Evolutionary conservation across 2,113 vertebrate species (phyloP).

Genomic region (Castor canadensis): DNA sequence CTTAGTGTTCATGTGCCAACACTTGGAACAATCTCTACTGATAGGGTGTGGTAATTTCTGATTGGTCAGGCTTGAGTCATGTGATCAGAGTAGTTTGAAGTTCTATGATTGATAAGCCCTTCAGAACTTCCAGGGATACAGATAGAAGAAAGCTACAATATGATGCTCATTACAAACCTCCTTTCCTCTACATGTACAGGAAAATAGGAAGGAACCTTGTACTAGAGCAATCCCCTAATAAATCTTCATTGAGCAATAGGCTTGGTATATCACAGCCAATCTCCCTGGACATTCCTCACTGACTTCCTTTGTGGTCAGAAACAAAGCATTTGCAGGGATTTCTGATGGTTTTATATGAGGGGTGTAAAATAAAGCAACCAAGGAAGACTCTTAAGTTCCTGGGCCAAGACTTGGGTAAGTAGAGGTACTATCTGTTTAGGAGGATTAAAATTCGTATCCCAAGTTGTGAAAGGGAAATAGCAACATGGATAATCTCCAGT

Average conservation of each 20-base stretch:
- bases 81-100: not conserved
- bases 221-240: not conserved
- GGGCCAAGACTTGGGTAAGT: not conserved
- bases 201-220: not conserved
- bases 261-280: not conserved
- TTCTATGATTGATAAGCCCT: not conserved
- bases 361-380: not conserved
- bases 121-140: not conserved
- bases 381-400: not conserved
- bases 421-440: not conserved
- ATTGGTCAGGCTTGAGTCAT: not conserved
- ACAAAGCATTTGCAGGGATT: not conserved
- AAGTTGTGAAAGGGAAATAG: not conserved
- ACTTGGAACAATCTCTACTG: not conserved
- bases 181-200: not conserved
- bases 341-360: not conserved
- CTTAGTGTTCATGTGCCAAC: not conserved
- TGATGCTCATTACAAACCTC: not conserved
- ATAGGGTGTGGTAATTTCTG: not conserved
- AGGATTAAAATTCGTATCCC: not conserved
- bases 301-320: not conserved
- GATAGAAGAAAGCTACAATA: not conserved
- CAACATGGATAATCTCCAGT: not conserved
- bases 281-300: not conserved
- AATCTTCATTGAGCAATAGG: not conserved